Evolutionary conservation across 2,888 invertebrate genomes (phyloP), one percentile per base, ranked within the genome.

Genomic region (Brenthis hecate): DNA sequence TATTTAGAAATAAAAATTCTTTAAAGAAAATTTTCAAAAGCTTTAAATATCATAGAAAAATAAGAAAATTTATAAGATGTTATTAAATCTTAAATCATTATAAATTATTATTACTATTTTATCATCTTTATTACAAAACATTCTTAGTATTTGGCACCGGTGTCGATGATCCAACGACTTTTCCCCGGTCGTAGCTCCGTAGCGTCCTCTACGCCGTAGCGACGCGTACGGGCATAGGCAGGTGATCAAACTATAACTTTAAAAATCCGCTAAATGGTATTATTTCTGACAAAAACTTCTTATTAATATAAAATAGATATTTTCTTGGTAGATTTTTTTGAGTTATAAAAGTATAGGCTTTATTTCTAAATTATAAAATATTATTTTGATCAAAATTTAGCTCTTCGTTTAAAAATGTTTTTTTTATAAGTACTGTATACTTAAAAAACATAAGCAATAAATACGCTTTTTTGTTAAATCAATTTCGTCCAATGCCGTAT

Each of bases 171-270:
- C 74, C 65, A 28, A 55, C 69, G 75, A 72, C 73, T 72, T 74
- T 73, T 72, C 66, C 55, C 66, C 64, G 76, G 73, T 73, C 76
- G 79, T 77, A 78, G 75, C 77, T 67, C 71, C 77, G 80, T 79
- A 78, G 80, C 73, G 74, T 62, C 78, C 80, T 79, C 78, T 78
- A 77, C 77, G 77, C 51, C 72, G 74, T 75, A 76, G 76, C 72
- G 68, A 28, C 13, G 48, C n/a, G 50, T 43, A 4, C 32, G 50
- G 28, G n/a, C 50, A 60, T 5, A 48, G 57, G 19, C 60, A 60
- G 60, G 60, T 60, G 60, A 32, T n/a, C 32, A n/a, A 50, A 4
- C 28, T 50, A 43, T 36, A 36, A 36, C 8, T 36, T 36, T 36
- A 36, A 36, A 32, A 36, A 36, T 36, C 8, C 36, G 36, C 58